Conservation (phyloP, 2,888 invertebrate genomes). For the Cremastinae sp. region DNA sequence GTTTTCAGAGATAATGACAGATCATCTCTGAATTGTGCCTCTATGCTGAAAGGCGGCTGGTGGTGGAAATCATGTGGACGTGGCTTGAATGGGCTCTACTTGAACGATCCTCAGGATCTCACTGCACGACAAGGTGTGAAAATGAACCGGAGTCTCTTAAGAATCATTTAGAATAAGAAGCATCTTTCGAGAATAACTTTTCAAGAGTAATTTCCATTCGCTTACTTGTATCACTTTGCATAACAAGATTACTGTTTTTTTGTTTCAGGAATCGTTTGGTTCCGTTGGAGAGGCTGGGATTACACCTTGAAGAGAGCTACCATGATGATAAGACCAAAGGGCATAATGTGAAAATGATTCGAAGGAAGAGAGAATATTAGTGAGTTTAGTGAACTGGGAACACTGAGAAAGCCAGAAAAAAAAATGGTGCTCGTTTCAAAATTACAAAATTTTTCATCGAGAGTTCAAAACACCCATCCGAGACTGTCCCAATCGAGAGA, state of each 20-base stretch:
- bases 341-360: slow-evolving; percentile 80
- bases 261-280: slow-evolving; percentile 92
- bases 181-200: no score
- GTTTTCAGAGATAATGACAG: slow-evolving; percentile 91
- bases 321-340: slow-evolving; percentile 95
- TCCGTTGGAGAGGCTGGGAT: slow-evolving; percentile 97
- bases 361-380: neutral
- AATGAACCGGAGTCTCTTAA: neutral
- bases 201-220: no score
- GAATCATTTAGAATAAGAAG: no score
- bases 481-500: neutral
- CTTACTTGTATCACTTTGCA: slow-evolving; percentile 87
- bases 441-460: slow-evolving; percentile 13
- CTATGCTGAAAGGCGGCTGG: slow-evolving; percentile 97
- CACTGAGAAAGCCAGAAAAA: slow-evolving; percentile 18
- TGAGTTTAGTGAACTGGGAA: slow-evolving; percentile 9
- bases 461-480: neutral
- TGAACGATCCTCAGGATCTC: slow-evolving; percentile 94
- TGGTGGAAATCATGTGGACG: slow-evolving; percentile 97
- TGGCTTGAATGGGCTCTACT: slow-evolving; percentile 93
- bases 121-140: slow-evolving; percentile 91
- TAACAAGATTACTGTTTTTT: slow-evolving; percentile 86
- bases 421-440: slow-evolving; percentile 63
- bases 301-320: slow-evolving; percentile 93
- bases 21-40: slow-evolving; percentile 94